Evolutionary conservation across 2,888 invertebrate genomes (phyloP).

Genomic region (Plutella xylostella): DNA sequence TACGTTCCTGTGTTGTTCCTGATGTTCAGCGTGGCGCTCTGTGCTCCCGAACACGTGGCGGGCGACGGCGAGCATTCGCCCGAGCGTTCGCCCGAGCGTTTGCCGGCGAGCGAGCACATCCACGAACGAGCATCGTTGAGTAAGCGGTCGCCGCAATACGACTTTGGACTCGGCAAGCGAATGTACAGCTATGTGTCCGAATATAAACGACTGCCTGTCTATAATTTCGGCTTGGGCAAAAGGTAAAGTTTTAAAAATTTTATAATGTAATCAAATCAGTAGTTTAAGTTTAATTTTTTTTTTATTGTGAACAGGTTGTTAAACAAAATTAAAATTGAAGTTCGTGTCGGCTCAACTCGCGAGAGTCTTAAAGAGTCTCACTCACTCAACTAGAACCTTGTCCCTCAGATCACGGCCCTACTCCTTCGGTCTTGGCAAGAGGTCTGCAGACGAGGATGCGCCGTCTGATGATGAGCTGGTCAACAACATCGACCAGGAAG

Average conservation of each 20-base stretch:
- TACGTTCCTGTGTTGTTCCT: conserved; percentile 41
- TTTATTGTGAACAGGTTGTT: too few relatives aligned
- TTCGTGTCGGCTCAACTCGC: too few relatives aligned
- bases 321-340: too few relatives aligned
- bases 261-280: background rate
- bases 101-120: background rate
- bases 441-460: conserved; percentile 55
- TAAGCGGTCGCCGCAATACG: conserved; percentile 63
- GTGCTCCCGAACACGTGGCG: conserved; percentile 44
- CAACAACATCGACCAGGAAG: conserved; percentile 41
- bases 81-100: conserved; percentile 11
- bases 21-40: conserved; percentile 39
- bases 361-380: too few relatives aligned
- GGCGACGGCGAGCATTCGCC: conserved; percentile 23
- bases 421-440: conserved; percentile 56
- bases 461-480: conserved; percentile 40
- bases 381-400: too few relatives aligned
- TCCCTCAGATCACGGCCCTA: conserved; percentile 22
- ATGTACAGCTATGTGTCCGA: conserved; percentile 74
- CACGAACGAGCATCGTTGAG: conserved; percentile 31
- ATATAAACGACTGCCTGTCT: conserved; percentile 70
- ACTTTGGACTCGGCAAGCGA: conserved; percentile 66
- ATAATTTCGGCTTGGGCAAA: conserved; percentile 73
- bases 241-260: conserved; percentile 29
- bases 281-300: too few relatives aligned